Base-by-base conservation (phyloP, 2,888 invertebrate species). In the Epsilonema sp. region DNA sequence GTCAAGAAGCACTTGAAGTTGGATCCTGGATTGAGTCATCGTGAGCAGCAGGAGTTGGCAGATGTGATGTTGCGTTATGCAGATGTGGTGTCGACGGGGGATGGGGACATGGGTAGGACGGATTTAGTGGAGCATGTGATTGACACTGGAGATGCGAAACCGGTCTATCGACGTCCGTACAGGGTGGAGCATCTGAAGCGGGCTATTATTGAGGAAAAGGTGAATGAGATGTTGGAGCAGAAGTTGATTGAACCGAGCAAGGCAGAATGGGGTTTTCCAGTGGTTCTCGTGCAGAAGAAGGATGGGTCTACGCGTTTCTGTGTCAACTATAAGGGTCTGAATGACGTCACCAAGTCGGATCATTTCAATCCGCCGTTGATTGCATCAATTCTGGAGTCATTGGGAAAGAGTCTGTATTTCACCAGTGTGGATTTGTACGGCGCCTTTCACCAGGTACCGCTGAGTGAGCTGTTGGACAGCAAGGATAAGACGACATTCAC, bases 281-380 rank as follows among this genome's bases (percentile, higher is more conserved):
- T 42, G 13, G 42, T 42, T 8, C 19, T 42, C 4, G 42, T 42
- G 42, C 24, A 21, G 36, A 53, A 53, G 47, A n/a, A 43, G 8
- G 47, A 45, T 26, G 39, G 31, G 11, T 37, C 2, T 1, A 46
- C 39, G 26, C 42, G 53, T 1, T 49, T 53, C 22, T 47, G 47
- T 1, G 47, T 52, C 21, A 52, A 53, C 38, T 53, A 49, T 31
- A 22, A 50, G 22, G 23, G 13, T 16, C 21, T 52, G n/a, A 53
- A 53, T 21, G n/a, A 22, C 1, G 37, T 47, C 22, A 53, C 53
- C 1, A 26, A 31, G 11, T 23, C 31, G 23, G 42, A 42, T 23
- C 26, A 26, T 26, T 39, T n/a, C 13, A 16, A 43, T 1, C 41
- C 51, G 1, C 53, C 53, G 3, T 16, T 31, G 0, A 44, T 44